phyloP scores from a whole-genome alignment of 2,888 invertebrate species.

The Yponomeuta plumbellus region DNA sequence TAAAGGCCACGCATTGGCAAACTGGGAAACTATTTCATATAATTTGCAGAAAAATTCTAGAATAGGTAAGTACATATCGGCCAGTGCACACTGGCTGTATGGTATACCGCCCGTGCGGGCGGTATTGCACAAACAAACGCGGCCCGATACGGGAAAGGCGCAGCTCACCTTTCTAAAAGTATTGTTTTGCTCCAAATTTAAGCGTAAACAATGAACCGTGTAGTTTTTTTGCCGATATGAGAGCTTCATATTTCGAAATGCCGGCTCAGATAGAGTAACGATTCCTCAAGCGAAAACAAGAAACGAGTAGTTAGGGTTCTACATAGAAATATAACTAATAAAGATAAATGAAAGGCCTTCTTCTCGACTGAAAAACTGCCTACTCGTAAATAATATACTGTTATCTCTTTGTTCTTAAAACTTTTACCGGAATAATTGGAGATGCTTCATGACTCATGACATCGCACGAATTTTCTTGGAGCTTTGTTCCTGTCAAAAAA shows the following conservation, averaged over 20 bases:
- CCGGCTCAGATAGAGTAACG: neutral
- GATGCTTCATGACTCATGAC: neutral
- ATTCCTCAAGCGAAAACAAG: neutral
- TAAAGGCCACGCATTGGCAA: no score
- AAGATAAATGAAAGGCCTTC: no score
- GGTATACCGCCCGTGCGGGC: no score
- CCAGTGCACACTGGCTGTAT: no score
- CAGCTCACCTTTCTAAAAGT: constrained; percentile 11
- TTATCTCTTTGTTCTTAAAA: no score
- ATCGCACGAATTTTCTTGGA: neutral
- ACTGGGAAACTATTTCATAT: neutral
- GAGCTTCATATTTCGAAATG: neutral
- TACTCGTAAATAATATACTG: no score
- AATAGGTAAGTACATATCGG: neutral
- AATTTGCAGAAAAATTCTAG: neutral
- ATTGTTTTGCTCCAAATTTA: neutral
- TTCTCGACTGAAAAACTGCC: no score
- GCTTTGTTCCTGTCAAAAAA: neutral
- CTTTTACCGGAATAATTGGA: neutral
- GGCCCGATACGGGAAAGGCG: neutral
- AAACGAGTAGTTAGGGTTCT: no score
- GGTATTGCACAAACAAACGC: constrained; percentile 46
- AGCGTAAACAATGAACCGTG: neutral
- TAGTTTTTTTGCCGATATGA: neutral
- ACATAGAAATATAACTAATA: no score